These are phyloP conservation scores for Microtus agrestis DNA, from an alignment of 2,797 vertebrate genomes.

Conservation along the genomic window DNA sequence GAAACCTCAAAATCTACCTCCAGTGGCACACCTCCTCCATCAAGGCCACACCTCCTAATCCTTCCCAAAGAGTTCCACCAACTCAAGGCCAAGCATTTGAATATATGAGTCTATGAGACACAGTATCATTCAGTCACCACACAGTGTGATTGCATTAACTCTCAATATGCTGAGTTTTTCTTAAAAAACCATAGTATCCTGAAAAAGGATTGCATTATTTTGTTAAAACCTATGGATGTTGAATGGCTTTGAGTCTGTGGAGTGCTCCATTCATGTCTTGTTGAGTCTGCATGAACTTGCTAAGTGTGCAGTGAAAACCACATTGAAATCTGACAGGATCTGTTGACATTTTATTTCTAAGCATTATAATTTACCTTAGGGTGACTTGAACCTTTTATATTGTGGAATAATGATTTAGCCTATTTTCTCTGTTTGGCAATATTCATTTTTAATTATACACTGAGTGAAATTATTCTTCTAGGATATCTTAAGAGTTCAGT, in stretches of 20 bases:
- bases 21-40: neutral
- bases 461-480: slow-evolving; percentile 27
- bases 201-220: slow-evolving; percentile 75
- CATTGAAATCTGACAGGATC: slow-evolving; percentile 71
- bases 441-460: neutral
- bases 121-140: neutral
- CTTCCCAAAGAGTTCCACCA: neutral
- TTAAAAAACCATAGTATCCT: slow-evolving; percentile 76
- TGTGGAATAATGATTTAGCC: slow-evolving; percentile 16
- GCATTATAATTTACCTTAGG: slow-evolving; percentile 62
- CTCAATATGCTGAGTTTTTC: slow-evolving; percentile 74
- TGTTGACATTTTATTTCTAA: slow-evolving; percentile 63
- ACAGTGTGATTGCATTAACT: slow-evolving; percentile 78
- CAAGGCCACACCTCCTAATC: neutral
- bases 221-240: slow-evolving; percentile 69
- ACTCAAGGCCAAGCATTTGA: neutral
- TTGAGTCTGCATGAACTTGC: slow-evolving; percentile 63
- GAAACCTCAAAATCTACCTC: neutral
- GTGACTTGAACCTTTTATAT: neutral
- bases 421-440: neutral
- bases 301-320: slow-evolving; percentile 51
- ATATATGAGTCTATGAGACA: no score
- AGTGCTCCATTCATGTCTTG: slow-evolving; percentile 69
- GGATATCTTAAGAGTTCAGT: neutral
- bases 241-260: slow-evolving; percentile 79